Evolutionary conservation across 1,140 invertebrate genomes (phyloP).

Genomic region (Drosophila auraria): DNA sequence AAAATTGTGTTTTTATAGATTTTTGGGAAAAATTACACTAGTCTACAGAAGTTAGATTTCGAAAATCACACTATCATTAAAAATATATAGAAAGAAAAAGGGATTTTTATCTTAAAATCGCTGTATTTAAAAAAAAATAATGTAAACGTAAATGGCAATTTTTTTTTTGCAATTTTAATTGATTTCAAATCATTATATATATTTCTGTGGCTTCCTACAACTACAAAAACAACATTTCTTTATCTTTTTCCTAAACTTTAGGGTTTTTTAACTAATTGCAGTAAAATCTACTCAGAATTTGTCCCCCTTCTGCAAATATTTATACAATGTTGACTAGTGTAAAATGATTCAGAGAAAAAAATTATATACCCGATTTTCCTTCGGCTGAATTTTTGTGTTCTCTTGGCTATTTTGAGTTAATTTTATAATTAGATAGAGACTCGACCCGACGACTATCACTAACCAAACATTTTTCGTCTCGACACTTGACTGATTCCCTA

Average conservation of each 20-base stretch:
- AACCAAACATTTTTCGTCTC: conserved; percentile 32
- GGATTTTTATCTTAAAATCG: no score
- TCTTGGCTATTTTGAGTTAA: conserved; percentile 25
- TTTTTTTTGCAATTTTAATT: neutral
- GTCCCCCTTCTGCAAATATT: neutral
- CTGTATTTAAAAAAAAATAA: no score
- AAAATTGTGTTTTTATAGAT: conserved; percentile 12
- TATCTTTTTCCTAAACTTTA: no score
- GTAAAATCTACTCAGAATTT: neutral
- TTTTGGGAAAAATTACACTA: neutral
- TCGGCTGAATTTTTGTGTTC: neutral
- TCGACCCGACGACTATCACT: conserved; percentile 26
- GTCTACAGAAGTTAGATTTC: neutral
- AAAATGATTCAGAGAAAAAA: neutral
- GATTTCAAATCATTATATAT: neutral
- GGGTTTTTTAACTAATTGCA: no score
- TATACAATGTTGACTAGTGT: no score
- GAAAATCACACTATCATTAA: neutral
- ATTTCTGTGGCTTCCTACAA: neutral
- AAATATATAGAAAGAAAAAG: neutral
- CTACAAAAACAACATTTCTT: no score
- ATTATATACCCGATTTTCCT: neutral
- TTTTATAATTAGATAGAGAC: conserved; percentile 44
- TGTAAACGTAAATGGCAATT: neutral
- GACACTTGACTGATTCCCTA: conserved; percentile 37